phyloP scores from a whole-genome alignment of 2,888 invertebrate genomes.

The Spisula solida region DNA sequence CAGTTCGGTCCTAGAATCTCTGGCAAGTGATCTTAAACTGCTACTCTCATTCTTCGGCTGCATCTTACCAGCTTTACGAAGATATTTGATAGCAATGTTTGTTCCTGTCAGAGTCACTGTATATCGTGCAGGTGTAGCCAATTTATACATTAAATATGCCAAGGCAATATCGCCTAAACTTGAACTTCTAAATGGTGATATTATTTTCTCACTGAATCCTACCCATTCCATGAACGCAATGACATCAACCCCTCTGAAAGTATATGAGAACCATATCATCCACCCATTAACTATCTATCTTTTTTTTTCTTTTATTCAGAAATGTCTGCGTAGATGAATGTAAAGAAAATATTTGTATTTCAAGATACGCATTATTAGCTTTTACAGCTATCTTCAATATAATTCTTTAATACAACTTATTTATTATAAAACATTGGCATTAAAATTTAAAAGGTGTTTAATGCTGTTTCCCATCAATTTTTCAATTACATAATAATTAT shows the following conservation, averaged over 20 bases:
- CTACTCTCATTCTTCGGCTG: conserved; percentile 93
- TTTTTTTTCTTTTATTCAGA: too few relatives aligned
- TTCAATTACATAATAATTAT: too few relatives aligned
- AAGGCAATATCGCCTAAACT: conserved; percentile 96
- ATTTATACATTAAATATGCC: conserved; percentile 97
- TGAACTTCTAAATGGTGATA: conserved; percentile 92
- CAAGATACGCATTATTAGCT: too few relatives aligned
- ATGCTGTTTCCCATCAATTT: too few relatives aligned
- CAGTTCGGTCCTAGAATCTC: conserved; percentile 79
- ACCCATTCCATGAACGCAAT: conserved; percentile 92
- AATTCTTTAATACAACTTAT: too few relatives aligned
- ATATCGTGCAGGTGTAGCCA: conserved; percentile 96
- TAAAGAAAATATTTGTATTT: too few relatives aligned
- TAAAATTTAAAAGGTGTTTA: neutral
- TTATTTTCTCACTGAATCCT: conserved; percentile 93
- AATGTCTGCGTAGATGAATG: too few relatives aligned
- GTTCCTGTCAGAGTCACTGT: conserved; percentile 97
- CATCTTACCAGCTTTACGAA: conserved; percentile 93
- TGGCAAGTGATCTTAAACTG: conserved; percentile 79
- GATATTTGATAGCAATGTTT: conserved; percentile 93
- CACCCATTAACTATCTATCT: too few relatives aligned
- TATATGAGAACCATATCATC: neutral
- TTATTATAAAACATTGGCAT: too few relatives aligned
- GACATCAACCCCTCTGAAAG: conserved; percentile 96
- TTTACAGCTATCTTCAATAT: too few relatives aligned